Conservation (phyloP, 2,797 vertebrate species). For the Natrix natrix region DNA sequence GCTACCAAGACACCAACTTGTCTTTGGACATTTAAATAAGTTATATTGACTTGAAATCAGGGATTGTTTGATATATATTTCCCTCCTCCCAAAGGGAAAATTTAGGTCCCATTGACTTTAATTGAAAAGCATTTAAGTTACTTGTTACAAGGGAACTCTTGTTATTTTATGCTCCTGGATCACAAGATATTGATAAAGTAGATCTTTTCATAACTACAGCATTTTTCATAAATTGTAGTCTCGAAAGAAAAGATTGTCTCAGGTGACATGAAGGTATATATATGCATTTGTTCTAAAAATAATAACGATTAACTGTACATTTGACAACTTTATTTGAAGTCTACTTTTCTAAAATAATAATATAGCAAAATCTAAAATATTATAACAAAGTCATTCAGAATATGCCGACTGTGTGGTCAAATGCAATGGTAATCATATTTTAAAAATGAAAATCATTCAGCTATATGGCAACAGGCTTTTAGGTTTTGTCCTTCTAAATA, state of each 20-base stretch:
- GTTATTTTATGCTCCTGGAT: neutral
- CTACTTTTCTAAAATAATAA: conserved; percentile 7
- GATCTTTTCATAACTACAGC: neutral
- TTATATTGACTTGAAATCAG: neutral
- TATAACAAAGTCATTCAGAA: conserved; percentile 20
- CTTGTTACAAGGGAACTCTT: neutral
- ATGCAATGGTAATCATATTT: conserved; percentile 17
- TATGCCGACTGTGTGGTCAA: neutral
- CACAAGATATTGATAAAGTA: neutral
- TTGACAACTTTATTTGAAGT: neutral
- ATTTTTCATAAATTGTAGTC: neutral
- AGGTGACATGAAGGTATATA: neutral
- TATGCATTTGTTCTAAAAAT: neutral
- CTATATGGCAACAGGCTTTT: neutral
- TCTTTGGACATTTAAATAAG: neutral
- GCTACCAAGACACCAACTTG: neutral
- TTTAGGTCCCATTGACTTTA: neutral
- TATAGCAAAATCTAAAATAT: neutral
- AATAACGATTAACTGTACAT: neutral
- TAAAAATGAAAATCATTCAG: neutral
- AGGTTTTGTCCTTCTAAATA: conserved; percentile 3
- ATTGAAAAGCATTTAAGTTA: neutral
- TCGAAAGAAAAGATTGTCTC: conserved; percentile 3
- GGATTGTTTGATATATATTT: neutral
- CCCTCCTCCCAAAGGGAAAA: neutral